Conservation (phyloP, 92 coral and sea anemone genomes). For the Nematostella vectensis region DNA sequence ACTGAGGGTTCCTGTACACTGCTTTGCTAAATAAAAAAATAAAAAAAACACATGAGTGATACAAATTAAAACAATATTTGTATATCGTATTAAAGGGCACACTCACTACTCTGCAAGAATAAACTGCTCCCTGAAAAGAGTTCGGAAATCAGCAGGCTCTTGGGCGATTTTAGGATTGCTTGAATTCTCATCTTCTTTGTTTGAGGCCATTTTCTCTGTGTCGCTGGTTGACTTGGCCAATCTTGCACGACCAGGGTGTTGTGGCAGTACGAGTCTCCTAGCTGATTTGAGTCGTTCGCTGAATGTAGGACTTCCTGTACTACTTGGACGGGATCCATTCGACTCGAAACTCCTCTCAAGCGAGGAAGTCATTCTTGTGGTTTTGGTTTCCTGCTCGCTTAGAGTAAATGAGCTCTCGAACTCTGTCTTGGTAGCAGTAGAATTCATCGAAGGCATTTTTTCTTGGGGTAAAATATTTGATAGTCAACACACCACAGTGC, state of each 20-base stretch:
- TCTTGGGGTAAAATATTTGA: too few species aligned
- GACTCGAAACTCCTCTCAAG: slow-evolving; percentile 9
- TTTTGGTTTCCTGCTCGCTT: slow-evolving; percentile 9
- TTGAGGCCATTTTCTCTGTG: slow-evolving; percentile 13
- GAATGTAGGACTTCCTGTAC: slow-evolving; percentile 39
- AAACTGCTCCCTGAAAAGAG: slow-evolving; percentile 65
- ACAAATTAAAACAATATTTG: background rate
- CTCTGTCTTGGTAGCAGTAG: slow-evolving; percentile 13
- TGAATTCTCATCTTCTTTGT: slow-evolving; percentile 19
- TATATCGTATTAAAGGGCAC: too few species aligned
- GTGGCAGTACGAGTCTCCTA: slow-evolving; percentile 48
- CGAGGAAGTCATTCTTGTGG: background rate
- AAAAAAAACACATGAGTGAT: background rate
- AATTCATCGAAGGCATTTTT: slow-evolving; percentile 53
- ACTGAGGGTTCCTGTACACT: slow-evolving; percentile 64
- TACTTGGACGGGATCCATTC: slow-evolving; percentile 18
- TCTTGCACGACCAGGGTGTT: slow-evolving; percentile 40
- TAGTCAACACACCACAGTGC: too few species aligned
- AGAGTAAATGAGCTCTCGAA: slow-evolving; percentile 1
- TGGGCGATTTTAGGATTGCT: slow-evolving; percentile 18
- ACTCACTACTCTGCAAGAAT: slow-evolving; percentile 87
- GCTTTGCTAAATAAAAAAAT: slow-evolving; percentile 47
- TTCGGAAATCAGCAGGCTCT: slow-evolving; percentile 32
- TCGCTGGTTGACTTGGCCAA: slow-evolving; percentile 31
- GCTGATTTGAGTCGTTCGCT: slow-evolving; percentile 65